Base-by-base conservation (phyloP, 2,113 vertebrate species). In the Cololabis saira region DNA sequence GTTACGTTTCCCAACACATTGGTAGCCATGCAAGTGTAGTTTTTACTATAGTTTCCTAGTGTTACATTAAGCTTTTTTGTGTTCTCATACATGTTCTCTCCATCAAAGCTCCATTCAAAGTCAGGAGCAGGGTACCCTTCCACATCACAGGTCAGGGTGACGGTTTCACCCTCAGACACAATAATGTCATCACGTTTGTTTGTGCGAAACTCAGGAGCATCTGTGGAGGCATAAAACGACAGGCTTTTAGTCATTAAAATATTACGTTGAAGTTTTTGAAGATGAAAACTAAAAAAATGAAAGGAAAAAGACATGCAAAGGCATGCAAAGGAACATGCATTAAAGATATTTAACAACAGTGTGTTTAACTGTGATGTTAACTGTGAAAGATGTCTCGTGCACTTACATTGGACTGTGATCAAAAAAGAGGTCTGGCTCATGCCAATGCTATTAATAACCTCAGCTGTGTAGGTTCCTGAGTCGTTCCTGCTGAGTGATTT, bases 321-420 rank as follows among this genome's bases (percentile, higher is more conserved):
- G n/a, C n/a, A n/a, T n/a, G n/a, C n/a, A n/a, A n/a, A n/a, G n/a
- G 3, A 64, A 80, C 1, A 78, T 19, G 18, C 9, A 49, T 43
- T 0, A 30, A 12, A 71, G 2, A 21, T 2, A 22, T 9, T 37
- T 58, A 22, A 78, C 21, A 66, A 24, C 27, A 7, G 55, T 3
- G 19, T 10, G 12, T 62, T 41, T 50, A 3, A 22, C 5, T 13
- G 7, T 21, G 15, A 2, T 9, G n/a, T 42, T 42, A 2, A 43
- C 16, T n/a, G 12, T 11, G 5, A 43, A 43, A n/a, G n/a, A 41
- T 41, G 21, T 27, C 6, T 16, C 37, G 27, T 51, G 21, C 18
- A 85, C 90, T 85, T 45, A 92, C 89, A 89, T 85, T 86, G 75
- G 1, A 89, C 21, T 17, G 22, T 84, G 71, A 90, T 71, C 0